These are phyloP conservation scores for Holothuria leucospilota DNA, from an alignment of 53 echinoderm and acorn worm genomes.

Conservation along the genomic window DNA sequence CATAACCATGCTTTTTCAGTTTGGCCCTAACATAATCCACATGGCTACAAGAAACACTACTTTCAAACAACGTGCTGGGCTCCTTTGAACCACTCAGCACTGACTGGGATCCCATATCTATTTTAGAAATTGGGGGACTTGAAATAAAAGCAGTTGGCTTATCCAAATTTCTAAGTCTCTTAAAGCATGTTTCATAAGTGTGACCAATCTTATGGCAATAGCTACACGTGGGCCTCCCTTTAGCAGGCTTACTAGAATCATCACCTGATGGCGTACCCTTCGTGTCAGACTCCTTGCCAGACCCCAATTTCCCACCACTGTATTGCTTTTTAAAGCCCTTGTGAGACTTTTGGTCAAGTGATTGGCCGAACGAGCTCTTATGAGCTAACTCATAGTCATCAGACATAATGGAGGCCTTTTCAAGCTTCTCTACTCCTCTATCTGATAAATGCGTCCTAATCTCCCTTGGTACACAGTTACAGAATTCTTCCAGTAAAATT, in stretches of 20 bases:
- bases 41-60: too few relatives aligned
- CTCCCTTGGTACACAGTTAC: conserved; percentile 45
- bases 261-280: conserved; percentile 10
- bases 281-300: neutral
- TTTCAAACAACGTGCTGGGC: too few relatives aligned
- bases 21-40: too few relatives aligned
- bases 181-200: conserved; percentile 51
- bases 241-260: conserved; percentile 11
- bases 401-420: conserved; percentile 58
- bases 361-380: conserved; percentile 33
- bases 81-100: too few relatives aligned
- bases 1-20: too few relatives aligned
- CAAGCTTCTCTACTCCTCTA: conserved; percentile 27
- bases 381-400: conserved; percentile 70
- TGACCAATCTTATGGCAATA: conserved; percentile 61
- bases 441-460: conserved; percentile 63
- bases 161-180: conserved; percentile 25
- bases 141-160: conserved; percentile 25
- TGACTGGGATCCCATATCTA: neutral
- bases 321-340: conserved; percentile 12
- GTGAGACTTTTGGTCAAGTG: neutral
- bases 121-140: neutral
- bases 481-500: conserved; percentile 68
- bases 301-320: conserved; percentile 15
- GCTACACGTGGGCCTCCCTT: conserved; percentile 51